Evolutionary conservation across 2,888 invertebrate genomes (phyloP).

Genomic region (Hypsopygia costalis): DNA sequence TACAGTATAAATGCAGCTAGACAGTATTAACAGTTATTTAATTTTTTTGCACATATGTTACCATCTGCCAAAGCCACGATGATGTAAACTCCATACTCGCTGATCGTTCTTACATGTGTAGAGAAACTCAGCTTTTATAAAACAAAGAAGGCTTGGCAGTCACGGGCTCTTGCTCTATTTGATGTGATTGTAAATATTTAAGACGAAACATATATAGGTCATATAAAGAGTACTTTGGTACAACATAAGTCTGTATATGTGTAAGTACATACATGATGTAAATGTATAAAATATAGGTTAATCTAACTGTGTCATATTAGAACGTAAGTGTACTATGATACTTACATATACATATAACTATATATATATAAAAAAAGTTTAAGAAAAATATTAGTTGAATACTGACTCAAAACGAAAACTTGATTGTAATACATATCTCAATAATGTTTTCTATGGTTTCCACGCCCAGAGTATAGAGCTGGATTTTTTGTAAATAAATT

Average conservation of each 20-base stretch:
- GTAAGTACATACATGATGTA: conserved; percentile 74
- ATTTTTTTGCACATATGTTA: too few relatives aligned
- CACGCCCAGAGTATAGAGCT: conserved; percentile 41
- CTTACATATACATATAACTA: conserved; percentile 74
- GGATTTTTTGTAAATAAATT: conserved; percentile 67
- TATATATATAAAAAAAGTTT: conserved; percentile 67
- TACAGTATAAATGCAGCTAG: too few relatives aligned
- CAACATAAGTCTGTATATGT: conserved; percentile 64
- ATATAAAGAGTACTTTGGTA: conserved; percentile 39
- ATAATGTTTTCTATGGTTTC: conserved; percentile 40
- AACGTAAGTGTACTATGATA: conserved; percentile 74
- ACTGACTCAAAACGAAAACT: conserved; percentile 48
- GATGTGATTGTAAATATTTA: too few relatives aligned
- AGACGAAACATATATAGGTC: too few relatives aligned
- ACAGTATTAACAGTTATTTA: too few relatives aligned
- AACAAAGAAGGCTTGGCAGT: too few relatives aligned
- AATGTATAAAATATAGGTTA: conserved; percentile 72
- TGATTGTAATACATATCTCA: conserved; percentile 37
- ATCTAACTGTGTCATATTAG: conserved; percentile 80
- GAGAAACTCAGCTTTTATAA: too few relatives aligned
- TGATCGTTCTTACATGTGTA: too few relatives aligned
- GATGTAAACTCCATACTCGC: too few relatives aligned
- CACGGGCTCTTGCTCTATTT: too few relatives aligned
- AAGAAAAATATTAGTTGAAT: conserved; percentile 71
- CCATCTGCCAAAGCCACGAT: too few relatives aligned